Percentiles rank a stretch among this genome's conserved stretches.
These are phyloP conservation scores for Phyllotreta cruciferae DNA, from an alignment of 2,888 invertebrate genomes.

Conservation along the genomic window DNA sequence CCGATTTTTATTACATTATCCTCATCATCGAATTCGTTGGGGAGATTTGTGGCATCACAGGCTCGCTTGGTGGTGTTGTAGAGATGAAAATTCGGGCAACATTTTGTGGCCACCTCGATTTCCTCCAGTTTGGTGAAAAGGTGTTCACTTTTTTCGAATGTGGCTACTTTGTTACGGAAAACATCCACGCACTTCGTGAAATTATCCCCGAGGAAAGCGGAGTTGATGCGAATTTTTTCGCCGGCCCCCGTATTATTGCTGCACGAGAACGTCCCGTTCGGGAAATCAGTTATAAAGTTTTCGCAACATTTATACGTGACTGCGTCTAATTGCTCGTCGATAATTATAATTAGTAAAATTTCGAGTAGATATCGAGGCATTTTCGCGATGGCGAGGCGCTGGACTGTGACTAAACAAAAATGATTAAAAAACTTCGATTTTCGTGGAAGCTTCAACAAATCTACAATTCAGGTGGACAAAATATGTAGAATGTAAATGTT, in stretches of 20 bases:
- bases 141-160: slow-evolving; percentile 12
- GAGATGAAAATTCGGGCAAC: slow-evolving; percentile 44
- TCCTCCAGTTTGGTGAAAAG: slow-evolving; percentile 9
- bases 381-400: no score
- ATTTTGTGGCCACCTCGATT: slow-evolving; percentile 43
- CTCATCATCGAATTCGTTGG: slow-evolving; percentile 16
- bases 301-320: slow-evolving; percentile 15
- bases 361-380: no score
- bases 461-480: no score
- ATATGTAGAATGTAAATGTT: no score
- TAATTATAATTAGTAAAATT: slow-evolving; percentile 5
- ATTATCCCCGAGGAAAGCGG: background rate
- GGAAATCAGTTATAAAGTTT: background rate
- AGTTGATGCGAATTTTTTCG: background rate
- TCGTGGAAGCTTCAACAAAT: no score
- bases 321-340: background rate
- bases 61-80: slow-evolving; percentile 43
- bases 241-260: slow-evolving; percentile 2
- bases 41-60: slow-evolving; percentile 35
- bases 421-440: no score
- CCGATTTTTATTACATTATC: slow-evolving; percentile 39
- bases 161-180: slow-evolving; percentile 16
- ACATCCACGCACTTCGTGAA: slow-evolving; percentile 30
- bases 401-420: no score
- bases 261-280: slow-evolving; percentile 12